Evolutionary conservation across 2,113 vertebrate genomes (phyloP).

Genomic region (Anguilla rostrata): DNA sequence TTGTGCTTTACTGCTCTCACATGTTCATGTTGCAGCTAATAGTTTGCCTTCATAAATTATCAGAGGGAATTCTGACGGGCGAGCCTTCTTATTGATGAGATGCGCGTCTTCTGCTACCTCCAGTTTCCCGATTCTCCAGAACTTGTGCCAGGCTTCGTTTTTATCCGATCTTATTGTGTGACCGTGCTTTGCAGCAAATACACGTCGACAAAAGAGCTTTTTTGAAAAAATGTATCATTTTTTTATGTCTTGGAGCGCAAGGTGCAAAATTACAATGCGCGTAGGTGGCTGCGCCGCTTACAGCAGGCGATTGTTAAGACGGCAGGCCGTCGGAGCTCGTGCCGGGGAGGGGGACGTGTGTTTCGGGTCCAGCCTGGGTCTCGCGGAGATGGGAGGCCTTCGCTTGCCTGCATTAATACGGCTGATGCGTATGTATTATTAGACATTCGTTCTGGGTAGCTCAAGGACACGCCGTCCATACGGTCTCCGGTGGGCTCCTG

Average conservation of each 20-base stretch:
- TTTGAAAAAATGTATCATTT: neutral
- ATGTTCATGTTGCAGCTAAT: neutral
- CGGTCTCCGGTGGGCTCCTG: slow-evolving; percentile 26
- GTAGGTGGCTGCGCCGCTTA: neutral
- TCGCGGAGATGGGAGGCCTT: slow-evolving; percentile 8
- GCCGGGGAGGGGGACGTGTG: slow-evolving; percentile 18
- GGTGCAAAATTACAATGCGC: neutral
- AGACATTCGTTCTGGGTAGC: slow-evolving; percentile 40
- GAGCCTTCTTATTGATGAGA: neutral
- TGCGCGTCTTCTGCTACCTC: neutral
- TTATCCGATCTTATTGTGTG: no score
- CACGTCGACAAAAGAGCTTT: neutral
- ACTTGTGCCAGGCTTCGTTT: neutral
- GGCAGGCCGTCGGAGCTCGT: neutral
- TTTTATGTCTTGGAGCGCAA: neutral
- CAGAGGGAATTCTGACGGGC: neutral
- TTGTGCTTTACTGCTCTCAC: neutral
- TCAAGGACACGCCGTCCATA: slow-evolving; percentile 27
- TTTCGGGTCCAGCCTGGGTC: slow-evolving; percentile 21
- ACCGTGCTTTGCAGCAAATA: neutral
- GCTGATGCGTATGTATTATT: slow-evolving; percentile 51
- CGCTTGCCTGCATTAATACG: slow-evolving; percentile 41
- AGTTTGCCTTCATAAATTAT: neutral
- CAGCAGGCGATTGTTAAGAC: neutral
- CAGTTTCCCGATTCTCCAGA: neutral